Percentiles rank a stretch among this genome's conserved stretches.
Evolutionary conservation across 2,797 vertebrate species (phyloP).

Genomic region (Sphaeramia orbicularis): DNA sequence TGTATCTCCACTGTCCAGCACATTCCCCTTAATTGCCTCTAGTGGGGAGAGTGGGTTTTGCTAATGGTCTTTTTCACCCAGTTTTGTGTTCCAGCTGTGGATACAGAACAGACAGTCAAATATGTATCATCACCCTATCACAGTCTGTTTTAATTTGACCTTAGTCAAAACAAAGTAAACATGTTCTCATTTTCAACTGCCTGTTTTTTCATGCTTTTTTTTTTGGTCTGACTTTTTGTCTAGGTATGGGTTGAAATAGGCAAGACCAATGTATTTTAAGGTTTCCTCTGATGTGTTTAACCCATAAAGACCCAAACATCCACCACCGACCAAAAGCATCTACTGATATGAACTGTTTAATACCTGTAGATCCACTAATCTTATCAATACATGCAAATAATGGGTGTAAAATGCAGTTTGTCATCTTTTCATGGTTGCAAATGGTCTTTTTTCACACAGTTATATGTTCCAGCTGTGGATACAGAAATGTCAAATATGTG

Average conservation of each 20-base stretch:
- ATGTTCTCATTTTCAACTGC: constrained; percentile 15
- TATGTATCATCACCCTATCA: constrained; percentile 54
- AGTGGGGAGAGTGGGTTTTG: constrained; percentile 25
- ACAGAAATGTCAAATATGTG: too few species aligned
- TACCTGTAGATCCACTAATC: too few species aligned
- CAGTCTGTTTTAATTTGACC: constrained; percentile 70
- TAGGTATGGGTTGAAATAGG: constrained; percentile 8
- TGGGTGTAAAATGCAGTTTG: too few species aligned
- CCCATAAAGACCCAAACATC: too few species aligned
- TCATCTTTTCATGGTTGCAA: too few species aligned
- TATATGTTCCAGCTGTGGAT: too few species aligned
- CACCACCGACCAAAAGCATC: too few species aligned
- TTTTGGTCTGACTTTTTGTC: background rate
- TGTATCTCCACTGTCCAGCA: constrained; percentile 62
- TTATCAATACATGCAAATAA: too few species aligned
- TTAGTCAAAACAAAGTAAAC: constrained; percentile 65
- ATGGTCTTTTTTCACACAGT: too few species aligned
- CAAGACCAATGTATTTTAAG: constrained; percentile 40
- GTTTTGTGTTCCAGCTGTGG: too few species aligned
- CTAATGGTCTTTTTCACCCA: constrained; percentile 2
- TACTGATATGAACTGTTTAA: too few species aligned
- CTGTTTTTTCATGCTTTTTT: background rate
- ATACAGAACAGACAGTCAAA: constrained; percentile 64
- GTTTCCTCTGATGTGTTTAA: constrained; percentile 43
- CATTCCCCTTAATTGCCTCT: constrained; percentile 69